phyloP scores from a whole-genome alignment of 2,888 invertebrate genomes.

The Creontiades dilutus region DNA sequence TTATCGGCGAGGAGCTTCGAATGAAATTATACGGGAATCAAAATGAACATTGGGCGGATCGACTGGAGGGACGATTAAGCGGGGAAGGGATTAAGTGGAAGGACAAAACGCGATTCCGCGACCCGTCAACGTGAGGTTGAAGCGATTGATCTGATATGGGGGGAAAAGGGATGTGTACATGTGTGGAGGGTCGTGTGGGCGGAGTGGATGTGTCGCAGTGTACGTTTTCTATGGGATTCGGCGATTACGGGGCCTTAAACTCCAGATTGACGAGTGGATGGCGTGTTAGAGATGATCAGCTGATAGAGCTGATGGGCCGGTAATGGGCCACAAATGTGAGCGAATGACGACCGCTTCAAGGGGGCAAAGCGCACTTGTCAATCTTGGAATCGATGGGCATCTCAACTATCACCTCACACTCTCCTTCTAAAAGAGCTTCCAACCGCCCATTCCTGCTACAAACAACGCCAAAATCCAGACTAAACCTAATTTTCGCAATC shows the following conservation, averaged over 20 bases:
- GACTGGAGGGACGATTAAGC: conserved; percentile 1
- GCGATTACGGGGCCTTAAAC: neutral
- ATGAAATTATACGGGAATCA: conserved; percentile 36
- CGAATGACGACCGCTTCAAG: neutral
- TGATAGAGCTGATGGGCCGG: neutral
- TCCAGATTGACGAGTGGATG: conserved; percentile 16
- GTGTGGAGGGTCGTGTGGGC: too few relatives aligned
- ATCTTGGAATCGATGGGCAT: neutral
- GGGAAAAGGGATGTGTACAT: neutral
- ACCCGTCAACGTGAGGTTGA: conserved; percentile 13
- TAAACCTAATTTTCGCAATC: too few relatives aligned
- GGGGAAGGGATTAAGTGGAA: neutral
- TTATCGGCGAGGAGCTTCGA: neutral
- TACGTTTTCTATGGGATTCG: neutral
- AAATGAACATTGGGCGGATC: neutral
- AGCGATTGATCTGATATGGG: neutral
- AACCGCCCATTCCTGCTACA: too few relatives aligned
- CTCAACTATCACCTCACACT: neutral
- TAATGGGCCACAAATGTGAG: conserved; percentile 20
- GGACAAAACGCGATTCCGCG: conserved; percentile 9
- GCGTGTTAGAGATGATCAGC: neutral
- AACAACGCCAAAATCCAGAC: too few relatives aligned
- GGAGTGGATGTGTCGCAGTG: too few relatives aligned
- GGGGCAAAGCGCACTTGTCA: neutral
- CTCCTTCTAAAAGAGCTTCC: too few relatives aligned